Evolutionary conservation across 2,888 invertebrate genomes (phyloP).

Genomic region (Eristalis tenax): DNA sequence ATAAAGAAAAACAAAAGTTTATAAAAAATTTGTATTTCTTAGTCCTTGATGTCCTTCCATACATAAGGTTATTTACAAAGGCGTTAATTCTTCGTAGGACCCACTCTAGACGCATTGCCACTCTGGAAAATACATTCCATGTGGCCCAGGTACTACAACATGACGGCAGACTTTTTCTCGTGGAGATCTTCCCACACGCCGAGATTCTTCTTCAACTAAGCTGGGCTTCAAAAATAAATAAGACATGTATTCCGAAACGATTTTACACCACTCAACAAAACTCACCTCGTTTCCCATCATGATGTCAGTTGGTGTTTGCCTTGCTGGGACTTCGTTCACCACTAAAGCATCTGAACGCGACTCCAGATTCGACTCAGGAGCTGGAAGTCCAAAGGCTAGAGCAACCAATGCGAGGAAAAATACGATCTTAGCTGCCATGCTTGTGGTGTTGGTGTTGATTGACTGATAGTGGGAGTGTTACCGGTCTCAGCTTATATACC

Average conservation of each 20-base stretch:
- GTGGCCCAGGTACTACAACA: neutral
- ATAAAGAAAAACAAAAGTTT: no score
- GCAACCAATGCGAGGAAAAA: neutral
- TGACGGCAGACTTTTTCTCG: neutral
- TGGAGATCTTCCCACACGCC: neutral
- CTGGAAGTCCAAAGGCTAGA: neutral
- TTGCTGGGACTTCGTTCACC: neutral
- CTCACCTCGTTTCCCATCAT: no score
- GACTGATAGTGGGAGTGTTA: neutral
- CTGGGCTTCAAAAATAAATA: neutral
- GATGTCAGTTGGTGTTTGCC: neutral
- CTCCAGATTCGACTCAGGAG: neutral
- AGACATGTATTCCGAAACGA: neutral
- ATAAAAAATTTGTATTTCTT: no score
- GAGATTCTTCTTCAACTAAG: neutral
- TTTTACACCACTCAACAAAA: no score
- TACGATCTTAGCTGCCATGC: neutral
- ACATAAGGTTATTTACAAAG: no score
- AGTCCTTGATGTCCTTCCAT: no score
- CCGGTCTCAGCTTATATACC: neutral
- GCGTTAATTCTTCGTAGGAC: no score
- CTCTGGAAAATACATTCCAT: neutral
- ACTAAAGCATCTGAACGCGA: neutral
- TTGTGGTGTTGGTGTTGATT: neutral
- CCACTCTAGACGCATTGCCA: neutral